phyloP scores from a whole-genome alignment of 2,113 vertebrate species.

The Antechinus flavipes region DNA sequence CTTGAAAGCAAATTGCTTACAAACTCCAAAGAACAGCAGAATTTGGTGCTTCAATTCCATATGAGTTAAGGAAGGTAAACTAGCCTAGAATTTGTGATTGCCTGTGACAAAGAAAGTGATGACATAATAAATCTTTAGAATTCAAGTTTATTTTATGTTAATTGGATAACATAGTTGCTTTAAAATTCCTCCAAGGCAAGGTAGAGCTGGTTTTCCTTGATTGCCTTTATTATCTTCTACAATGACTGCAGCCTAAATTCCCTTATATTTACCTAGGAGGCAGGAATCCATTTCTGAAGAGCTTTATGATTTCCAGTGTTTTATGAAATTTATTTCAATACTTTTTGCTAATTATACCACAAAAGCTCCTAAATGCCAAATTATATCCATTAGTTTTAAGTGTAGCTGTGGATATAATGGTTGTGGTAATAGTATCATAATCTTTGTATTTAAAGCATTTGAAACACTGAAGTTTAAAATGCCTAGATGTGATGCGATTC shows the following conservation, averaged over 20 bases:
- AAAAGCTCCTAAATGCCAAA: constrained; percentile 78
- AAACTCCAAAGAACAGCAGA: constrained; percentile 34
- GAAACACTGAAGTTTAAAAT: constrained; percentile 68
- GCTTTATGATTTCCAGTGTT: constrained; percentile 74
- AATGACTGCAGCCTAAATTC: constrained; percentile 69
- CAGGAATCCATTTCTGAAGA: constrained; percentile 68
- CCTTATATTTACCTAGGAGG: constrained; percentile 78
- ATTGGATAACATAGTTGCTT: constrained; percentile 62
- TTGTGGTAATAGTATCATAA: constrained; percentile 58
- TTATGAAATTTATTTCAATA: constrained; percentile 81
- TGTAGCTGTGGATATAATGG: constrained; percentile 67
- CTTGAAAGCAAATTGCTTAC: neutral
- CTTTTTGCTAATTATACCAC: constrained; percentile 77
- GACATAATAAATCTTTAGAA: constrained; percentile 70
- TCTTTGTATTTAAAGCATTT: constrained; percentile 73
- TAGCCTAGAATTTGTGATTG: constrained; percentile 56
- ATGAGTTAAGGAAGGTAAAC: constrained; percentile 64
- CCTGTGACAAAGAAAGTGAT: constrained; percentile 68
- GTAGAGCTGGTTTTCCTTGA: constrained; percentile 53
- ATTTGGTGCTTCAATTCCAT: constrained; percentile 23
- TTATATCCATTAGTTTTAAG: constrained; percentile 75
- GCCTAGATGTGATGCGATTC: constrained; percentile 64
- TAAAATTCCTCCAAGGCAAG: constrained; percentile 57
- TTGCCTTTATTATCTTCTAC: constrained; percentile 63
- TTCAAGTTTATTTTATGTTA: constrained; percentile 77